Conservation (phyloP, 2,113 vertebrate species). For the Circaetus cinerascens region DNA sequence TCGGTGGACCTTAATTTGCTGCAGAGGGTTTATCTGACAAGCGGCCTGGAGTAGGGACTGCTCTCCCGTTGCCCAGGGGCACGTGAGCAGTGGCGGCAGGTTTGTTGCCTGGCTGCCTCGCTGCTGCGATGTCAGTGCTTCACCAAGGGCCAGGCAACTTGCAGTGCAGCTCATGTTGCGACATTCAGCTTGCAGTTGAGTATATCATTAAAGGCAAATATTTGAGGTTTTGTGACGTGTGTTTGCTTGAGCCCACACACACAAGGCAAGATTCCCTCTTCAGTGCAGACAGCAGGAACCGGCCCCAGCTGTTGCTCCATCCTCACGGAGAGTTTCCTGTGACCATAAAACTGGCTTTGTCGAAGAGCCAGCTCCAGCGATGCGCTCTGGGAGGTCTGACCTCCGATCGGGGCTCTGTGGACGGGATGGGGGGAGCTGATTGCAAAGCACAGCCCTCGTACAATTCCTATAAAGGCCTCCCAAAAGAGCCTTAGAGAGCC, state of each 20-base stretch:
- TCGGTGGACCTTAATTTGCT: neutral
- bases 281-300: neutral
- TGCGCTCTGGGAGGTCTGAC: neutral
- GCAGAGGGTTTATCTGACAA: neutral
- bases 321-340: neutral
- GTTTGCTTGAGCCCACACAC: neutral
- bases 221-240: neutral
- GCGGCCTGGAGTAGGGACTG: neutral
- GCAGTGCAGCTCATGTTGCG: neutral
- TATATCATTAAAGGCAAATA: neutral
- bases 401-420: fast-evolving
- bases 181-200: neutral
- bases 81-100: fast-evolving
- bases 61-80: neutral
- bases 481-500: neutral
- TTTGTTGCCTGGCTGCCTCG: neutral
- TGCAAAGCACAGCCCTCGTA: neutral
- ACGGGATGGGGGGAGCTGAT: neutral
- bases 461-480: neutral
- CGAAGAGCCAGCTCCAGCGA: fast-evolving
- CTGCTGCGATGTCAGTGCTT: neutral
- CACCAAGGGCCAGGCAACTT: neutral
- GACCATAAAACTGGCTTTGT: neutral
- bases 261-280: neutral
- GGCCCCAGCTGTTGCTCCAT: neutral